A percentile compares a stretch with the other conserved stretches of the same genome.
phyloP scores from a whole-genome alignment of 2,113 vertebrate species.

The Nyctereutes procyonoides region DNA sequence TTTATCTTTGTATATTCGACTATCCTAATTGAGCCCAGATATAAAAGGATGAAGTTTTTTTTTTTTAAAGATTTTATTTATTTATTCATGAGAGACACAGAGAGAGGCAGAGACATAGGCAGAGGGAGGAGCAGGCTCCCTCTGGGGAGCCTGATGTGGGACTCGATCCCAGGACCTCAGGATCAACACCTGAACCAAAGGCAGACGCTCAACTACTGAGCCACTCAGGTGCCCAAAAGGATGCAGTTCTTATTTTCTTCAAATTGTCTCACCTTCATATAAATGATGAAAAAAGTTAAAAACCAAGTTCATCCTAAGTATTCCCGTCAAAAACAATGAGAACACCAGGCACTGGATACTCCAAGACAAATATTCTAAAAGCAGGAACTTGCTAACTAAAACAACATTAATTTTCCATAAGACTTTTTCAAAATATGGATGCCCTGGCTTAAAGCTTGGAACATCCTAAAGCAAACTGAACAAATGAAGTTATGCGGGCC shows the following conservation, averaged over 20 bases:
- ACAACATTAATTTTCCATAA: not conserved
- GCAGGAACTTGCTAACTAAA: conserved; percentile 8
- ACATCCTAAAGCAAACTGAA: not conserved
- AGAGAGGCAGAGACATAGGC: no score
- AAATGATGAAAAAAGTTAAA: not conserved
- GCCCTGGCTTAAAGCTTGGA: not conserved
- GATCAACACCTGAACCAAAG: no score
- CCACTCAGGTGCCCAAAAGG: not conserved
- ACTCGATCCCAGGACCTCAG: no score
- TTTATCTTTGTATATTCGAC: not conserved
- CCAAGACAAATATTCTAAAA: not conserved
- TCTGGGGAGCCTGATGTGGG: no score
- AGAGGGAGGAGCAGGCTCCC: no score
- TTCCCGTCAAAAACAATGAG: not conserved
- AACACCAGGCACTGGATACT: not conserved
- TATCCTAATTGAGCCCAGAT: not conserved
- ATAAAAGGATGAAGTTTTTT: not conserved
- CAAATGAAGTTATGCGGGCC: not conserved
- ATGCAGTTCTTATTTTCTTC: not conserved
- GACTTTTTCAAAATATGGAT: not conserved
- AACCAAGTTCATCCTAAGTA: conserved; percentile 1
- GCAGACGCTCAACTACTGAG: no score
- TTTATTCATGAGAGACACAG: no score
- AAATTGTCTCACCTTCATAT: not conserved
- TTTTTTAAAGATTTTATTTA: not conserved